phyloP scores from a whole-genome alignment of 2,797 vertebrate genomes.

The Selene dorsalis region DNA sequence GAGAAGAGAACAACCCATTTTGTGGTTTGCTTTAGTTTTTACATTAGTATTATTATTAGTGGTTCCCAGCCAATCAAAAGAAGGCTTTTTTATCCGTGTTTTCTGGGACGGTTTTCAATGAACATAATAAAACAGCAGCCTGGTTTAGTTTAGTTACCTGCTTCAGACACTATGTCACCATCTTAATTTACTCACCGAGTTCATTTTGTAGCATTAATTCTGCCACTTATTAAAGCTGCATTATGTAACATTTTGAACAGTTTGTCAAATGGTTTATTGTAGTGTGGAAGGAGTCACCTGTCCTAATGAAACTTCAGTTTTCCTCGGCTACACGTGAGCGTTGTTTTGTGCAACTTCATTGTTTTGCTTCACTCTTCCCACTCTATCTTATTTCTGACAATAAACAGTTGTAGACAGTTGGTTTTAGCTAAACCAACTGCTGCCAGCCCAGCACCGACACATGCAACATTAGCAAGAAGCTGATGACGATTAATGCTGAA shows the following conservation, averaged over 20 bases:
- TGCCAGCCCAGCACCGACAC: no score
- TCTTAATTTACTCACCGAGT: constrained; percentile 1
- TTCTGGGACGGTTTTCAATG: constrained; percentile 18
- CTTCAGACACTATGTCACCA: constrained; percentile 9
- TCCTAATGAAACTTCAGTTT: neutral
- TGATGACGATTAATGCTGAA: neutral
- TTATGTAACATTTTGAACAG: neutral
- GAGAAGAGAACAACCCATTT: neutral
- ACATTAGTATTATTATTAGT: neutral
- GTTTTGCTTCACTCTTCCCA: neutral
- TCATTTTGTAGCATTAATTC: constrained; percentile 5
- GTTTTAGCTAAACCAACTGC: no score
- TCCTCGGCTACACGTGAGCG: neutral
- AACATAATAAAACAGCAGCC: constrained; percentile 1
- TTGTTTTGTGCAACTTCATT: no score
- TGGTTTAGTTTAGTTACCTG: neutral
- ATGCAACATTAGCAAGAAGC: neutral
- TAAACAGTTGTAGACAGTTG: no score
- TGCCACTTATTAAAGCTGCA: neutral
- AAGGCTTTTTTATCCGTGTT: constrained; percentile 4
- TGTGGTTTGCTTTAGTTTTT: neutral
- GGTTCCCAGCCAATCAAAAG: no score
- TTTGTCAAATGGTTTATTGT: neutral
- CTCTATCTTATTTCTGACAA: no score
- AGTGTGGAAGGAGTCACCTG: neutral